These are phyloP conservation scores for Xestia xanthographa DNA, from an alignment of 2,888 invertebrate species.

Conservation along the genomic window DNA sequence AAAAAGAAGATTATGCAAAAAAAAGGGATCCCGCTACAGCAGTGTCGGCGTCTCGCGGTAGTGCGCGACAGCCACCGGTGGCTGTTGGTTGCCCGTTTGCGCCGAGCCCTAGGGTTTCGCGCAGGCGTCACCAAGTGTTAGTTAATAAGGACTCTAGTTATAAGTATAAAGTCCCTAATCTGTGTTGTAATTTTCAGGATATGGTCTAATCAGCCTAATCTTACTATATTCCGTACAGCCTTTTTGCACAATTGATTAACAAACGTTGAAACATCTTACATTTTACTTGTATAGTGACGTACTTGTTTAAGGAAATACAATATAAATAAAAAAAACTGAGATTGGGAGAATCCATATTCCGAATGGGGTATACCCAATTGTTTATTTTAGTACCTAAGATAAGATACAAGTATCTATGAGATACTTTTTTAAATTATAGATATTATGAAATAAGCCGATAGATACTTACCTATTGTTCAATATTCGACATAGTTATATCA, in stretches of 20 bases:
- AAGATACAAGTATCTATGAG: background rate
- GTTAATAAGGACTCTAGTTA: background rate
- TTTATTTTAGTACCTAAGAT: conserved; percentile 8
- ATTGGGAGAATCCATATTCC: conserved; percentile 18
- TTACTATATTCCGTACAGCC: no score
- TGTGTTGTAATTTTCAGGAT: no score
- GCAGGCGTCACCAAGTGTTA: no score
- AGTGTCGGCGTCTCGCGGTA: no score
- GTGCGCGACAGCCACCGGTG: no score
- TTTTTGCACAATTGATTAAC: background rate
- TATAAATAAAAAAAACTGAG: background rate
- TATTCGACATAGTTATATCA: background rate
- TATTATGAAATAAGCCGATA: background rate
- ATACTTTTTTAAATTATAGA: background rate
- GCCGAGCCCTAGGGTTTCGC: no score
- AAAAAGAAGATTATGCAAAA: no score
- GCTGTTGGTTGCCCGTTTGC: no score
- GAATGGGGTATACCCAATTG: background rate
- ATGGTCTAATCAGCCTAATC: no score
- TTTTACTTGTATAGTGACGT: background rate
- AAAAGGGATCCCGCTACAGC: no score
- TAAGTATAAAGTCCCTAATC: background rate
- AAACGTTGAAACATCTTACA: background rate
- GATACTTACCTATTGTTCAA: background rate
- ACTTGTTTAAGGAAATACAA: conserved; percentile 17